Conservation (phyloP, 2,797 vertebrate species). For the Macroramphosus scolopax region DNA sequence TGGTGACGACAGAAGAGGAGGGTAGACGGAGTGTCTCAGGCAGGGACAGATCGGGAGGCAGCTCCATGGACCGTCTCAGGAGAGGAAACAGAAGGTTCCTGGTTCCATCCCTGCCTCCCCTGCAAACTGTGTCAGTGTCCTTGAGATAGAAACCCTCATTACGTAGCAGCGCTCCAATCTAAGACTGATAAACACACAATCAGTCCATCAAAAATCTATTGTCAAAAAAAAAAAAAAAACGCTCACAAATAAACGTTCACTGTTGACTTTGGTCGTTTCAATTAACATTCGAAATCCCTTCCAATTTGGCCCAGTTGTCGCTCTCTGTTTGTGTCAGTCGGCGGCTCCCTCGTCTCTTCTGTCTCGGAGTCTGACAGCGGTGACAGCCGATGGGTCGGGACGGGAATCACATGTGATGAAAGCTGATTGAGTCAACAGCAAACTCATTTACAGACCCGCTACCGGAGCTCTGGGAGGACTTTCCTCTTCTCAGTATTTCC, state of each 20-base stretch:
- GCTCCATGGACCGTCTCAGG: no score
- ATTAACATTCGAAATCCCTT: constrained; percentile 8
- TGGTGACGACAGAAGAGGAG: no score
- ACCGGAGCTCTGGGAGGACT: constrained; percentile 12
- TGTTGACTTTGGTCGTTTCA: constrained; percentile 22
- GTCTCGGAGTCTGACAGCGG: constrained; percentile 43
- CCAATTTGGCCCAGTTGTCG: constrained; percentile 36
- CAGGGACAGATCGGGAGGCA: no score
- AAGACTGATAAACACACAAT: no score
- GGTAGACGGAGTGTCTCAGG: no score
- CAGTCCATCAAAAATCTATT: no score
- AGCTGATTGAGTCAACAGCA: constrained; percentile 51
- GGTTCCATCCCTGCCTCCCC: no score
- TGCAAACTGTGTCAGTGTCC: no score
- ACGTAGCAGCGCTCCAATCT: no score
- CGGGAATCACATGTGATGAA: constrained; percentile 59
- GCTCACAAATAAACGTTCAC: background rate
- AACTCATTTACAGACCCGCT: constrained; percentile 38
- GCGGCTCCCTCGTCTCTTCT: constrained; percentile 40
- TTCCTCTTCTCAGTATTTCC: constrained; percentile 25
- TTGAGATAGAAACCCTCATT: no score
- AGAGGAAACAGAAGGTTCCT: no score
- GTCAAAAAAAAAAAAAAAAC: background rate
- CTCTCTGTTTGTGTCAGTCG: constrained; percentile 33
- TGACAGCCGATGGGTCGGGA: constrained; percentile 50